Base-by-base conservation (phyloP, 2,888 invertebrate species). In the Machimus atricapillus region DNA sequence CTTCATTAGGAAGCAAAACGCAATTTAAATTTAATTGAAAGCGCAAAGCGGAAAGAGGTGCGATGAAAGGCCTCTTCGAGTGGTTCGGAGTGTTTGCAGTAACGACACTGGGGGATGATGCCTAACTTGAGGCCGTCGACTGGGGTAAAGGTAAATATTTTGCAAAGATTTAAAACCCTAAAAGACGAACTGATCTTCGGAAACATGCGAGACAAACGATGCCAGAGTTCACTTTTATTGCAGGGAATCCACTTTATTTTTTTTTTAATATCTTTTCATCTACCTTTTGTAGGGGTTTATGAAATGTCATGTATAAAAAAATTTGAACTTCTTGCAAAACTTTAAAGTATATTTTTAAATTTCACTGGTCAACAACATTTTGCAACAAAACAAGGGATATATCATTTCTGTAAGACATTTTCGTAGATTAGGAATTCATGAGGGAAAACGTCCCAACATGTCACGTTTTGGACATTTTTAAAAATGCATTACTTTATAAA, bases 21-120 rank as follows among this genome's bases (percentile, higher is more conserved):
- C 82, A 82, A 56, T 82, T 66, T 82, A 58, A 82, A 82, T 40
- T 82, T 82, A 82, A 82, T 82, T 82, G 58, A 58, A 66, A 31
- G 58, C 37, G 58, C 56, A 27, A 58, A 37, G 58, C 31, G 82
- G 27, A 31, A 5, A 31, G 43, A 27, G 31, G 79, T 66, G 66
- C 19, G 19, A 66, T 66, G 27, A 66, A 66, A 66, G 66, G 66
- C 12, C 66, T 1, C 66, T 23, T 66, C 66, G 66, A 66, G 66
- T 19, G 66, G 23, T 66, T 2, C 66, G 2, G 66, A 66, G 66
- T 66, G 66, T 27, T 66, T 66, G 66, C 66, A 66, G 66, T 66
- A 66, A 66, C 66, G 66, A 66, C n/a, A 23, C 8, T 23, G 58
- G 58, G 58, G 58, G 34, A 34, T 7, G 34, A 52, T 12, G 66